Percentiles rank a stretch among this genome's conserved stretches.
Evolutionary conservation across 2,113 vertebrate genomes (phyloP).

Genomic region (Phalacrocorax pelagicus): DNA sequence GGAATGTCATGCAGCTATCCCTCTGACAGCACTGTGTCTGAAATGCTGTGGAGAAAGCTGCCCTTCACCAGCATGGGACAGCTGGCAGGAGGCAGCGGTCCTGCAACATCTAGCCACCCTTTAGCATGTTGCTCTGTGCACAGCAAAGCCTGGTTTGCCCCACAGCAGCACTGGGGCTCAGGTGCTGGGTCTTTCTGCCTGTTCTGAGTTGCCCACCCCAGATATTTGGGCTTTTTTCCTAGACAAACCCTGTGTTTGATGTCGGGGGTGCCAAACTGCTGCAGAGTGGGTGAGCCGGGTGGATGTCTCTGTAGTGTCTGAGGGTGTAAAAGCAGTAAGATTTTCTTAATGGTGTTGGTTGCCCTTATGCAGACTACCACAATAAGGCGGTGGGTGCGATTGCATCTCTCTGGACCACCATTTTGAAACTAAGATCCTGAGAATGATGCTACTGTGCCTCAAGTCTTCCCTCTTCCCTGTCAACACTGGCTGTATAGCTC

Average conservation of each 20-base stretch:
- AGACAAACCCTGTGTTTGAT: fast-evolving
- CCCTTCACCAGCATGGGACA: too few species aligned
- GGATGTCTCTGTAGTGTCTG: neutral
- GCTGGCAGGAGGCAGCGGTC: neutral
- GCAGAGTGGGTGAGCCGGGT: neutral
- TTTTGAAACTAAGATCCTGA: neutral
- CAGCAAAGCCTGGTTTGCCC: neutral
- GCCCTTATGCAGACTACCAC: neutral
- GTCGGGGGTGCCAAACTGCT: neutral
- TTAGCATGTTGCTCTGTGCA: fast-evolving
- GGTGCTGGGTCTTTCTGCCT: neutral
- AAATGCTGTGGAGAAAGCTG: neutral
- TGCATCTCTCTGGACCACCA: neutral
- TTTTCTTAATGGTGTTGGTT: neutral
- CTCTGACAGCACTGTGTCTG: neutral
- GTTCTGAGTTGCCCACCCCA: neutral
- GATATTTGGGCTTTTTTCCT: neutral
- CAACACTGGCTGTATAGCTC: neutral
- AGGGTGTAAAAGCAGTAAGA: neutral
- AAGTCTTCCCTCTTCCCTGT: neutral
- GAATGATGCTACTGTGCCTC: neutral
- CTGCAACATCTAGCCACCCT: neutral
- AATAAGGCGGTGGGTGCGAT: neutral
- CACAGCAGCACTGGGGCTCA: neutral
- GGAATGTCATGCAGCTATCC: neutral